Percentiles rank a stretch among this genome's conserved stretches.
phyloP scores from a whole-genome alignment of 2,888 invertebrate genomes.

The Drosophila basisetae region DNA sequence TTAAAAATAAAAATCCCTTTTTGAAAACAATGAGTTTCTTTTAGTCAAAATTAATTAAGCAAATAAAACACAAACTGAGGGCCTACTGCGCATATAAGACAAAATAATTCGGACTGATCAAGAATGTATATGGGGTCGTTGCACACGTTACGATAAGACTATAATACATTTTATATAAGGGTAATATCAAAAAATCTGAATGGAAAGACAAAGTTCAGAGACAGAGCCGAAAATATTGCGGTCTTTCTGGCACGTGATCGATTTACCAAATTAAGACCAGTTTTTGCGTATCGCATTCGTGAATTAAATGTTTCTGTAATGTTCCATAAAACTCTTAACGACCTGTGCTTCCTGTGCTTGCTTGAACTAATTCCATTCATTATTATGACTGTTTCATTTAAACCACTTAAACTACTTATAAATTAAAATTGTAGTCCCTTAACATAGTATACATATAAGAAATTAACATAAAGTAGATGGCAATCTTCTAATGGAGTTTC shows the following conservation, averaged over 20 bases:
- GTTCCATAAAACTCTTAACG: neutral
- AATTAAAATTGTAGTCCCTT: neutral
- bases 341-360: neutral
- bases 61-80: neutral
- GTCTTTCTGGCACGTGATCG: constrained; percentile 60
- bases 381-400: neutral
- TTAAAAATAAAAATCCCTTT: neutral
- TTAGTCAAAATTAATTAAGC: neutral
- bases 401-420: neutral
- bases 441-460: neutral
- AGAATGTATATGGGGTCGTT: neutral
- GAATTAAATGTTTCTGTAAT: constrained; percentile 2
- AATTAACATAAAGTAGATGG: neutral
- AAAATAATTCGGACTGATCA: neutral
- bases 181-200: constrained; percentile 22
- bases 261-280: constrained; percentile 56
- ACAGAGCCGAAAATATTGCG: constrained; percentile 30
- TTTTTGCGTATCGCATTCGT: constrained; percentile 36
- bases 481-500: neutral
- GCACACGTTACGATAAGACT: neutral
- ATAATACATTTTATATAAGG: neutral
- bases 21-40: neutral
- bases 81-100: neutral
- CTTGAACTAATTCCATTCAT: neutral
- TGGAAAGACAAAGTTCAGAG: constrained; percentile 18